These are phyloP conservation scores for Cydia splendana DNA, from an alignment of 1,140 invertebrate species.

Conservation along the genomic window DNA sequence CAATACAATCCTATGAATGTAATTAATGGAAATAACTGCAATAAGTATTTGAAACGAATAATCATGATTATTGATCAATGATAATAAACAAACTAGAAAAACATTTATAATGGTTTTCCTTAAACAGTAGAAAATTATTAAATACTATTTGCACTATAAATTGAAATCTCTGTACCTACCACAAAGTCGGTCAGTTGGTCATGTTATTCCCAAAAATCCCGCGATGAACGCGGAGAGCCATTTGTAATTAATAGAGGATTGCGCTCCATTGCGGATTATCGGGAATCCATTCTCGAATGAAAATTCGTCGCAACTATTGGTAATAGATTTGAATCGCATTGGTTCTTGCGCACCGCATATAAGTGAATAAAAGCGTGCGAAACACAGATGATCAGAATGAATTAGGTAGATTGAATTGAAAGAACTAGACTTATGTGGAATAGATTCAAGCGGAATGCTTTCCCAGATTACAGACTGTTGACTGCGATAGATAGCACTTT, in stretches of 20 bases:
- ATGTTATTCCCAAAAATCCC: not conserved
- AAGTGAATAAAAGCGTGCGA: not conserved
- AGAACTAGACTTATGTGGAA: not conserved
- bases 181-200: not conserved
- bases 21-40: too few relatives aligned
- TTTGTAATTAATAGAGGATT: slow-evolving; percentile 28
- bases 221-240: not conserved
- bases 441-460: too few relatives aligned
- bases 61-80: too few relatives aligned
- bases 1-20: too few relatives aligned
- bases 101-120: not conserved
- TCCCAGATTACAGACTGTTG: not conserved
- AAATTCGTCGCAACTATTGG: slow-evolving; percentile 5
- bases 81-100: too few relatives aligned
- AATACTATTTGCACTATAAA: not conserved
- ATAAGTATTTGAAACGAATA: too few relatives aligned
- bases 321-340: not conserved
- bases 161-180: not conserved
- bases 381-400: not conserved
- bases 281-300: not conserved
- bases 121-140: not conserved
- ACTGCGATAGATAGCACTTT: not conserved
- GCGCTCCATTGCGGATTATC: not conserved
- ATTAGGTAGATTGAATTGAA: not conserved
- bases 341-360: not conserved